phyloP scores from a whole-genome alignment of 2,888 invertebrate species.

The Argyra leucocephala region DNA sequence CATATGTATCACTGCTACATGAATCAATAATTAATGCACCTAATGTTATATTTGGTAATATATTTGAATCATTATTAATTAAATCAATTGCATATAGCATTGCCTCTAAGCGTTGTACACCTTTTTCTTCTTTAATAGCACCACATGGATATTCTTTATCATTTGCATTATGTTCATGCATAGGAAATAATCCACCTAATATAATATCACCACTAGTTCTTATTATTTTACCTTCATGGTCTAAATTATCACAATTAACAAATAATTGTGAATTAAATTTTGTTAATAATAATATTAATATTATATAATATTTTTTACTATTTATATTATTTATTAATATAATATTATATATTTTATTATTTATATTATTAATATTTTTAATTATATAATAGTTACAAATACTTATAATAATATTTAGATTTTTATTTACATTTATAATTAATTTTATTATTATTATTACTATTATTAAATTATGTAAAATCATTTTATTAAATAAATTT shows the following conservation, averaged over 20 bases:
- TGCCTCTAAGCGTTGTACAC: slow-evolving; percentile 60
- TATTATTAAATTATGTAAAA: no score
- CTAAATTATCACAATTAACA: slow-evolving; percentile 18
- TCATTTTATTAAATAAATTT: no score
- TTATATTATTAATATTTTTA: not conserved
- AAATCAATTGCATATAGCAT: slow-evolving; percentile 57
- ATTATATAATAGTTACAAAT: not conserved
- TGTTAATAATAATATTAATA: not conserved
- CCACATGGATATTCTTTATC: slow-evolving; percentile 46
- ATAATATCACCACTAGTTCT: slow-evolving; percentile 53
- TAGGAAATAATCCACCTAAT: slow-evolving; percentile 59
- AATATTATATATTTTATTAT: not conserved
- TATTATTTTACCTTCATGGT: slow-evolving; percentile 28
- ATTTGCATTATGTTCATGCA: slow-evolving; percentile 51
- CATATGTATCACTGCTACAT: slow-evolving; percentile 57
- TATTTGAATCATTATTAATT: slow-evolving; percentile 50
- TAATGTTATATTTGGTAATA: slow-evolving; percentile 54
- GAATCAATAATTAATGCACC: slow-evolving; percentile 54
- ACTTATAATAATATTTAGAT: not conserved
- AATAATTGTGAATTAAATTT: not conserved
- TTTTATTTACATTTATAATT: no score
- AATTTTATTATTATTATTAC: no score
- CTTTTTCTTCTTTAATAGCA: slow-evolving; percentile 56
- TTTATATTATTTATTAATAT: slow-evolving; percentile 2
- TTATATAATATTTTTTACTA: slow-evolving; percentile 2